phyloP scores from a whole-genome alignment of 2,888 invertebrate genomes.

The Hetaerina titia region DNA sequence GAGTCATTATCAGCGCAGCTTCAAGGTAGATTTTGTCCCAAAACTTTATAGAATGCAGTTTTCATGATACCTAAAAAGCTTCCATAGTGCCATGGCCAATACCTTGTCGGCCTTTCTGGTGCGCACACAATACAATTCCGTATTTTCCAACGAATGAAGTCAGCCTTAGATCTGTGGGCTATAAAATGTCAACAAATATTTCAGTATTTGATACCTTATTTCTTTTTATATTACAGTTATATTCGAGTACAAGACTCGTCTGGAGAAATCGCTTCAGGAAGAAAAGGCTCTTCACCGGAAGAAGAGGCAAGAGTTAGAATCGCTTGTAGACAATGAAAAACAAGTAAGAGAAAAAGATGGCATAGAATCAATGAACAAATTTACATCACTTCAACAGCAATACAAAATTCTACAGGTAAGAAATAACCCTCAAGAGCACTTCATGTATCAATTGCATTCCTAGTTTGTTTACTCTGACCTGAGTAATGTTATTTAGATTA shows the following conservation, averaged over 20 bases:
- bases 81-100: no score
- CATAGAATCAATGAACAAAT: slow-evolving; percentile 79
- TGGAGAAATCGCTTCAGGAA: slow-evolving; percentile 80
- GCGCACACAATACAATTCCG: not conserved
- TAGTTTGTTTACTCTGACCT: not conserved
- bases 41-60: not conserved
- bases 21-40: slow-evolving; percentile 77
- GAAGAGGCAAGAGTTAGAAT: slow-evolving; percentile 78
- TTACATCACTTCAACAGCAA: slow-evolving; percentile 80
- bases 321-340: slow-evolving; percentile 78
- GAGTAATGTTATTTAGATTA: not conserved
- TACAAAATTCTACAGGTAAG: slow-evolving; percentile 78
- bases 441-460: not conserved
- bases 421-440: slow-evolving; percentile 45
- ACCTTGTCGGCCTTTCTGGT: not conserved
- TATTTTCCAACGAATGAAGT: not conserved
- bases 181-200: no score
- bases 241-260: slow-evolving; percentile 80
- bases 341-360: slow-evolving; percentile 78
- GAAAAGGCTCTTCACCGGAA: slow-evolving; percentile 80
- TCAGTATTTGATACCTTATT: not conserved
- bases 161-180: no score
- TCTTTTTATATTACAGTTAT: slow-evolving; percentile 77
- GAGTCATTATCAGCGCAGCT: slow-evolving; percentile 81
- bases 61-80: no score